Conservation (phyloP, 2,888 invertebrate species). For the Dicyrtomina minuta region DNA sequence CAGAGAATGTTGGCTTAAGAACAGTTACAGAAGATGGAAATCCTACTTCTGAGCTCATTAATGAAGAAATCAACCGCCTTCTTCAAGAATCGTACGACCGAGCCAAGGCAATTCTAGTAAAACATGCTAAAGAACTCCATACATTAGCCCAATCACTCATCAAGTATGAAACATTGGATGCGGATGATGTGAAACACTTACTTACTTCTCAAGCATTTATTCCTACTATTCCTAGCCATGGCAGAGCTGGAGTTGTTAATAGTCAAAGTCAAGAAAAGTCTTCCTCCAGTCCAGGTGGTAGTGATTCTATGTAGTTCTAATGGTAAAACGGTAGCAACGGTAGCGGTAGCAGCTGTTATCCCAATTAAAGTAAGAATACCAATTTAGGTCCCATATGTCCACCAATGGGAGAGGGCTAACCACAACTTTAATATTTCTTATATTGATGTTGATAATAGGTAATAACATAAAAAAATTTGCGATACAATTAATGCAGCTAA, state of each 20-base stretch:
- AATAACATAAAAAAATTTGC: too few relatives aligned
- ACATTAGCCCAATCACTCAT: slow-evolving; percentile 91
- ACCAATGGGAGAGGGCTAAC: too few relatives aligned
- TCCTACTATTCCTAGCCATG: too few relatives aligned
- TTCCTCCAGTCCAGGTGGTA: too few relatives aligned
- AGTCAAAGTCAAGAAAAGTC: too few relatives aligned
- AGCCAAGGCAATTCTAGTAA: slow-evolving; percentile 80
- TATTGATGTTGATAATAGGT: too few relatives aligned
- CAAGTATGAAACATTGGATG: slow-evolving; percentile 94
- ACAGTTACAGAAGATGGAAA: slow-evolving; percentile 63
- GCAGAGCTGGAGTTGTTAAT: too few relatives aligned
- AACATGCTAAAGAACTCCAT: slow-evolving; percentile 86
- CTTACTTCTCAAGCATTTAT: slow-evolving; percentile 57
- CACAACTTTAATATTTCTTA: too few relatives aligned
- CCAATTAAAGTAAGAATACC: neutral
- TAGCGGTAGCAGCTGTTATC: neutral
- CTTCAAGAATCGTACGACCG: slow-evolving; percentile 89
- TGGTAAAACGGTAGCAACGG: too few relatives aligned
- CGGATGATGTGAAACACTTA: slow-evolving; percentile 81
- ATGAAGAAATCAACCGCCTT: slow-evolving; percentile 87
- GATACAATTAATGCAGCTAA: too few relatives aligned
- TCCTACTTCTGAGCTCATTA: slow-evolving; percentile 78
- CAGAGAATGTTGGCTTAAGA: slow-evolving; percentile 73
- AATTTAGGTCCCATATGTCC: neutral
- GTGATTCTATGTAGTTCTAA: too few relatives aligned